These are phyloP conservation scores for Oophaga sylvatica DNA, from an alignment of 2,797 vertebrate species.

Conservation along the genomic window DNA sequence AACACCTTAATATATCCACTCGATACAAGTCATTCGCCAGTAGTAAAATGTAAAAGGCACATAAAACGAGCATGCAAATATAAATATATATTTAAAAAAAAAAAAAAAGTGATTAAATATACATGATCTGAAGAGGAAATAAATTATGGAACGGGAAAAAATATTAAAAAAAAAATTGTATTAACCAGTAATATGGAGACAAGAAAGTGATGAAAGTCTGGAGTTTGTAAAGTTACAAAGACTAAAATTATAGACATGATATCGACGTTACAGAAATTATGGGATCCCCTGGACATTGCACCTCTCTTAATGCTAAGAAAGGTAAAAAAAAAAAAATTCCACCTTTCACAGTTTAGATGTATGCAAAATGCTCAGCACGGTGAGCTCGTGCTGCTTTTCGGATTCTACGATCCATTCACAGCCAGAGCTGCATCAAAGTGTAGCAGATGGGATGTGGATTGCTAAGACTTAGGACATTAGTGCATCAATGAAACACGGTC, in stretches of 20 bases:
- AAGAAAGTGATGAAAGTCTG: not conserved
- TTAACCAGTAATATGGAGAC: not conserved
- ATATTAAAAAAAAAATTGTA: not conserved
- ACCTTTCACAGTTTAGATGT: not conserved
- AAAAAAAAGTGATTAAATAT: not conserved
- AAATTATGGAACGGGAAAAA: conserved; percentile 21
- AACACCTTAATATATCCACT: not conserved
- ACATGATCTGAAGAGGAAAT: conserved; percentile 10
- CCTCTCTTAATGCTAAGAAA: not conserved
- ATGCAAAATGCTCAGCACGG: not conserved
- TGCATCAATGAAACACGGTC: not conserved
- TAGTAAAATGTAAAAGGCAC: conserved; percentile 30
- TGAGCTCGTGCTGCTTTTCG: not conserved
- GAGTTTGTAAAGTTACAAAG: not conserved
- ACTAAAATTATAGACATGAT: not conserved
- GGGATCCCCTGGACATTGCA: not conserved
- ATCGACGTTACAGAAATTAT: not conserved
- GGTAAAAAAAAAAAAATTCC: not conserved
- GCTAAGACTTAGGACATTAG: not conserved
- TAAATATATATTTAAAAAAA: not conserved
- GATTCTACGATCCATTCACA: not conserved
- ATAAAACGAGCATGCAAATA: conserved; percentile 8
- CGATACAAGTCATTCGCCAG: not conserved
- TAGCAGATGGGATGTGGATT: not conserved
- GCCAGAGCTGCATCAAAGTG: not conserved